phyloP scores from a whole-genome alignment of 1,140 invertebrate genomes.

The Hypothenemus hampei region DNA sequence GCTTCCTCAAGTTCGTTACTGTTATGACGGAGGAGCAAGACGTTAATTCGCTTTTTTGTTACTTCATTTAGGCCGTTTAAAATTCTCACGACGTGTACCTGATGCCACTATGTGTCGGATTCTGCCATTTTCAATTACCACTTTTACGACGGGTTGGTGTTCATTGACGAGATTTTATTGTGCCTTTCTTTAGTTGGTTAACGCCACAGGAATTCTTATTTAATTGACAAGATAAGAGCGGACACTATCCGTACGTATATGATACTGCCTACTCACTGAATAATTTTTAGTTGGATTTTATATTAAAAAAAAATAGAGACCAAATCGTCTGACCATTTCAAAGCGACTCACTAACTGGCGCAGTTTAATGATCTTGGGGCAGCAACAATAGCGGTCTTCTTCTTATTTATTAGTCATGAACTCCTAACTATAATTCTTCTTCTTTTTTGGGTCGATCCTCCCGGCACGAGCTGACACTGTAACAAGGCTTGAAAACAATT shows the following conservation, averaged over 20 bases:
- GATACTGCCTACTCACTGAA: too few species aligned
- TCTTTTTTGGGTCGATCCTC: constrained; percentile 11
- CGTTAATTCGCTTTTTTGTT: constrained; percentile 2
- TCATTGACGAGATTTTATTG: constrained; percentile 20
- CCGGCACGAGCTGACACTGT: constrained; percentile 20
- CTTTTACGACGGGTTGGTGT: constrained; percentile 16
- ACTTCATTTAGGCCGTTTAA: constrained; percentile 10
- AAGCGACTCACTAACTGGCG: constrained; percentile 8
- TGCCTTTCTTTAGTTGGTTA: constrained; percentile 14
- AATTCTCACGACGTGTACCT: constrained; percentile 10
- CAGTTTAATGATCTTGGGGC: constrained; percentile 7
- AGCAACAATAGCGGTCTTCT: constrained; percentile 16
- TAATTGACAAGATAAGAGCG: constrained; percentile 12
- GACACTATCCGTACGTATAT: background rate
- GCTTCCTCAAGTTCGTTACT: constrained; percentile 1
- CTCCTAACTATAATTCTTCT: constrained; percentile 18
- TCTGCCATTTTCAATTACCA: constrained; percentile 21
- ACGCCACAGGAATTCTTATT: constrained; percentile 11
- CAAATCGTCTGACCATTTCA: too few species aligned
- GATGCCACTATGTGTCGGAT: constrained; percentile 17
- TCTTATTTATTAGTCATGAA: constrained; percentile 18
- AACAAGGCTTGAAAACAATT: constrained; percentile 20
- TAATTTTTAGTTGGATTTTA: too few species aligned
- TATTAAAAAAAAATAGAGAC: too few species aligned
- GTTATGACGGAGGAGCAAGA: constrained; percentile 10